Conservation (phyloP, 2,888 invertebrate genomes). For the Drosophila cognata region DNA sequence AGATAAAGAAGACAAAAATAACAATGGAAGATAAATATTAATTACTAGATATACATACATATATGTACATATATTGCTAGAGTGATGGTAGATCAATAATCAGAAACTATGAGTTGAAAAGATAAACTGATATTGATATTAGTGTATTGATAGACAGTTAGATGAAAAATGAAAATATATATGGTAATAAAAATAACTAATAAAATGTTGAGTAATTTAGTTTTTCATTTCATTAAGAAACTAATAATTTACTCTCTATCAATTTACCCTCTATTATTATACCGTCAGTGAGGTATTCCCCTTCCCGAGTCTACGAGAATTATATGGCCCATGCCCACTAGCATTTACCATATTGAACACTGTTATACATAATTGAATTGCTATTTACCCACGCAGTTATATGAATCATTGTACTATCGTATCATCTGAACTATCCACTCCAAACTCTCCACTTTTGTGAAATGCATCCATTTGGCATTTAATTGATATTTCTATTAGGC, state of each 20-base stretch:
- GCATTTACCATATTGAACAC: neutral
- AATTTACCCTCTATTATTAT: neutral
- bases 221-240: neutral
- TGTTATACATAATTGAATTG: too few species aligned
- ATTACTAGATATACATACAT: neutral
- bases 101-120: neutral
- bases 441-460: neutral
- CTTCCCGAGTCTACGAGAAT: neutral
- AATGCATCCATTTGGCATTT: constrained; percentile 41
- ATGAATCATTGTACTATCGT: too few species aligned
- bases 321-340: too few species aligned
- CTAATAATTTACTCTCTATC: neutral
- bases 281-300: neutral
- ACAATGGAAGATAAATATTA: neutral
- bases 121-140: neutral
- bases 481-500: constrained; percentile 51
- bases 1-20: neutral
- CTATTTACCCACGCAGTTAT: too few species aligned
- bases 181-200: neutral
- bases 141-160: neutral
- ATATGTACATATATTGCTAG: neutral
- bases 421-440: neutral
- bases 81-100: neutral
- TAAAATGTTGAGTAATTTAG: too few species aligned
- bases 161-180: neutral